Evolutionary conservation across 2,888 invertebrate genomes (phyloP), one percentile per base, ranked within the genome.

Genomic region (Brachyptera putata): DNA sequence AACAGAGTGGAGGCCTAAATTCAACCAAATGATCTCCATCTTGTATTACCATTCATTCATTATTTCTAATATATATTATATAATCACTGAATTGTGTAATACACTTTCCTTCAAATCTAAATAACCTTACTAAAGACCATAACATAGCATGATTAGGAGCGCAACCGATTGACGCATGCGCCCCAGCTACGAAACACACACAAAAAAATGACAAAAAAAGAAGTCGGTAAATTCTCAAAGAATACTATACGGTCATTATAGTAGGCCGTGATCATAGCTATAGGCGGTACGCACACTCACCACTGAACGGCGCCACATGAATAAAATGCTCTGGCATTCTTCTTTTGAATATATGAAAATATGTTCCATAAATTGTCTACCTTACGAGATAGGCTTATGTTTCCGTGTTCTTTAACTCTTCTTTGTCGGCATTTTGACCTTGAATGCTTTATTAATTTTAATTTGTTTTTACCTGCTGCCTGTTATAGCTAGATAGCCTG

Each of bases 371-470:
- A 26, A 50, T 50, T 16, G 50, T 50, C 25, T 16, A 2, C 30
- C 13, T 14, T 2, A 49, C 25, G 30, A 24, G 48, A 48, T 24
- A 48, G 48, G 24, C 48, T 14, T 4, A 26, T 50, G 53, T 36
- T 53, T 53, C 53, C 53, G 53, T 53, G 53, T 53, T 34, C 14
- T 21, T 14, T 14, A 3, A 7, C 14, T n/a, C 7, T 7, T 14
- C 53, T 53, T 53, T 53, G 53, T 53, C 53, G 53, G 53, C 53
- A 30, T 9, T 3, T 18, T 53, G 16, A 36, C 53, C 53, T 53
- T 53, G 53, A 36, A 34, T 34, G 34, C 34, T 16, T 50, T 50
- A 50, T 50, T 50, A 50, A 50, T 50, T 50, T 50, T 53, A 30
- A 53, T 53, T 41, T 50, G 49, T 50, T 41, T 50, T 25, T 50